A percentile compares a stretch with the other conserved stretches of the same genome.
phyloP scores from a whole-genome alignment of 2,113 vertebrate species.

The Dissostichus mawsoni region DNA sequence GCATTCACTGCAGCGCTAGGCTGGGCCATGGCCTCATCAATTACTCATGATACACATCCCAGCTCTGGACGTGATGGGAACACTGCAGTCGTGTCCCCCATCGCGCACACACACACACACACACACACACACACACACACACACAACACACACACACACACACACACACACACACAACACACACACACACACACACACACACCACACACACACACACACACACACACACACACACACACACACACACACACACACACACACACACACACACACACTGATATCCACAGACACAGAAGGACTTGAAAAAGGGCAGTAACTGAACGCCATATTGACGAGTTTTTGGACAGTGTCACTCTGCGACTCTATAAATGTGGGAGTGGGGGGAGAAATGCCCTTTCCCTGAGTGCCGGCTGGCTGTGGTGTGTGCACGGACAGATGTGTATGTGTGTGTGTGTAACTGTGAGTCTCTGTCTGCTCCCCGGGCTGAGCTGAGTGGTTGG shows the following conservation, averaged over 20 bases:
- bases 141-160: constrained; percentile 7
- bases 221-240: not conserved
- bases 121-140: constrained; percentile 18
- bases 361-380: constrained; percentile 51
- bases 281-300: constrained; percentile 17
- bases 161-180: constrained; percentile 24
- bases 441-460: constrained; percentile 19
- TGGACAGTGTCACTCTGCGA: constrained; percentile 37
- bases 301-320: constrained; percentile 53
- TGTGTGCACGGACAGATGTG: constrained; percentile 35
- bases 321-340: constrained; percentile 59
- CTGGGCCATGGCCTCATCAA: constrained; percentile 80
- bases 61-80: constrained; percentile 71
- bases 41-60: constrained; percentile 80
- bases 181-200: constrained; percentile 18
- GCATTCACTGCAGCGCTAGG: constrained; percentile 67
- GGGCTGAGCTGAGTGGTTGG: constrained; percentile 40
- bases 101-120: constrained; percentile 21
- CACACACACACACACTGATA: not conserved
- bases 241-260: too few species aligned
- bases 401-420: constrained; percentile 1
- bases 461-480: constrained; percentile 49
- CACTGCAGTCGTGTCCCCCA: constrained; percentile 64
- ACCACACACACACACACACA: constrained; percentile 19
- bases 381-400: constrained; percentile 31